Evolutionary conservation across 2,113 vertebrate genomes (phyloP), one percentile per base, ranked within the genome.

Genomic region (Hyperopisus bebe): DNA sequence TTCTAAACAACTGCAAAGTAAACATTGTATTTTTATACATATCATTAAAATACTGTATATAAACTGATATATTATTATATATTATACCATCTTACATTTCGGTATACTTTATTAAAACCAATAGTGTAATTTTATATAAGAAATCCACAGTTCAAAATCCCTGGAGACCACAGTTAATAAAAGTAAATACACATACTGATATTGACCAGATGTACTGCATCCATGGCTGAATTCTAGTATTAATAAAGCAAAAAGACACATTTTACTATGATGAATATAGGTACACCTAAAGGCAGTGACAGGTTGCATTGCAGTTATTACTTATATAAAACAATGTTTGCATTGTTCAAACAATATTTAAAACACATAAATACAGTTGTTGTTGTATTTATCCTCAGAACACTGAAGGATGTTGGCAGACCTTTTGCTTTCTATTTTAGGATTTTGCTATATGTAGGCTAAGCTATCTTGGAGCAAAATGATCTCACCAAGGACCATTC

Each of bases 401-500:
- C 70, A 39, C 13, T 39, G 31, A 77, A 77, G 35, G 11, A 39
- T 77, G 31, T 39, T 77, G 31, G 5, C 31, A 17, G 31, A 77
- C 5, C 5, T 77, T 35, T 39, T 39, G 70, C 35, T 31, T 77
- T 77, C 17, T 3, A 47, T 24, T 47, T 48, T 50, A 47, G n/a
- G n/a, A 17, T 51, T 86, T 17, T 47, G 39, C 39, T 24, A 39
- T 46, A 83, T 50, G 5, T 8, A 7, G n/a, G 15, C 51, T 9
- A 27, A 66, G 42, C 15, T 66, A 70, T 42, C 83, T 11, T 86
- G 89, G 21, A 66, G n/a, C n/a, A 62, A 47, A 31, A 62, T 58
- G 86, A 74, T 70, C 55, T 90, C 86, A 82, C 86, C 66, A 90
- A 88, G 74, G 86, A 84, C 66, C 31, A 80, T 90, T 27, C 77